Percentiles rank a stretch among this genome's conserved stretches.
These are phyloP conservation scores for Astropecten irregularis DNA, from an alignment of 53 echinoderm and acorn worm genomes.

Conservation along the genomic window DNA sequence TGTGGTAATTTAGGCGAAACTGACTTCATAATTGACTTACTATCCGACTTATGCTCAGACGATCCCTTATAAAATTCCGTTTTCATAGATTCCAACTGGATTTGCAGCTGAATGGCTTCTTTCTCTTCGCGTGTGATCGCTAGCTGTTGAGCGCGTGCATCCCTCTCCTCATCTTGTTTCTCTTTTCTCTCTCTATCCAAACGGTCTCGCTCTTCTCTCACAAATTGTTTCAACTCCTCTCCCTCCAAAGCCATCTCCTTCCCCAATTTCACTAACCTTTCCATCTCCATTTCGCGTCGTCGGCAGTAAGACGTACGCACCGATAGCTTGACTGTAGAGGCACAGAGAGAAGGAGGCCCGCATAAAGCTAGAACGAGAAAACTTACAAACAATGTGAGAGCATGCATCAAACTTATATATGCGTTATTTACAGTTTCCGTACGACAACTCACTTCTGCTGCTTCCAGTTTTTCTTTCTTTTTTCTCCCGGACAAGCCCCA, in stretches of 20 bases:
- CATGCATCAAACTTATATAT: no score
- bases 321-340: background rate
- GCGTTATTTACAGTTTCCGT: background rate
- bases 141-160: background rate
- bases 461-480: background rate
- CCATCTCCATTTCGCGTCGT: background rate
- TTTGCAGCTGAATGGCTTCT: background rate
- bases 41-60: background rate
- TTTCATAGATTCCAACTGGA: background rate
- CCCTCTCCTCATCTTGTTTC: background rate
- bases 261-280: background rate
- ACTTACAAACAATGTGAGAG: no score
- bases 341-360: background rate
- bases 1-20: slow-evolving; percentile 27
- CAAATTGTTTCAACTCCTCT: background rate
- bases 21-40: background rate
- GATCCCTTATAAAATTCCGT: background rate
- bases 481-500: slow-evolving; percentile 2
- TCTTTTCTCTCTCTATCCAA: background rate
- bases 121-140: background rate
- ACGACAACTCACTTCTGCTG: background rate
- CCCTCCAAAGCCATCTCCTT: background rate
- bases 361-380: no score
- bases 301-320: background rate
- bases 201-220: background rate